A percentile compares a stretch with the other conserved stretches of the same genome.
These are phyloP conservation scores for Maccullochella peelii DNA, from an alignment of 2,113 vertebrate genomes.

Conservation along the genomic window DNA sequence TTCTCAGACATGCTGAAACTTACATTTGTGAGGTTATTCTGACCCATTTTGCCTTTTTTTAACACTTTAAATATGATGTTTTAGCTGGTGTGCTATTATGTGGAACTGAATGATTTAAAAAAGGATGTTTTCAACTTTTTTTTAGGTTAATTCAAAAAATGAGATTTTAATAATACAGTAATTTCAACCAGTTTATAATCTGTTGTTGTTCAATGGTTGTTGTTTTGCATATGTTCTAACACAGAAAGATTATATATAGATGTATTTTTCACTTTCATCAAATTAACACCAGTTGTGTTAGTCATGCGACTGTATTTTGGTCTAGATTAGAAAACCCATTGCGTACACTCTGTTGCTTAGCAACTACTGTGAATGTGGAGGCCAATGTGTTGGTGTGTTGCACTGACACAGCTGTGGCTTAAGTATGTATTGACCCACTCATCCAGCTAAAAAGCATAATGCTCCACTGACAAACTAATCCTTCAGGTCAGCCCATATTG, in stretches of 20 bases:
- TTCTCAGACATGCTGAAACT: not conserved
- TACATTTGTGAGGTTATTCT: not conserved
- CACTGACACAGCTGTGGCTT: slow-evolving; percentile 61
- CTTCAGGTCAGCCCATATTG: slow-evolving; percentile 23
- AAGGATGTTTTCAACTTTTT: no score
- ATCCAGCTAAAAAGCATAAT: slow-evolving; percentile 55
- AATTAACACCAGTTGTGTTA: slow-evolving; percentile 46
- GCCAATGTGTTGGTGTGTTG: slow-evolving; percentile 46
- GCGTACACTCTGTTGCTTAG: slow-evolving; percentile 72
- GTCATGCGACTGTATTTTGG: slow-evolving; percentile 51
- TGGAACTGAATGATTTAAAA: not conserved
- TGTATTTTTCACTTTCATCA: slow-evolving; percentile 20
- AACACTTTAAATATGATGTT: not conserved
- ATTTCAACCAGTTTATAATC: not conserved
- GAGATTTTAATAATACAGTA: not conserved
- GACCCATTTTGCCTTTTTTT: not conserved
- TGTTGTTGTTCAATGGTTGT: not conserved
- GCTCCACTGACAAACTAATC: slow-evolving; percentile 52
- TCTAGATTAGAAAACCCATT: slow-evolving; percentile 45
- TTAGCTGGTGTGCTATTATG: not conserved
- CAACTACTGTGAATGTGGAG: slow-evolving; percentile 67
- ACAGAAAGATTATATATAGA: not conserved
- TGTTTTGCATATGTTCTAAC: not conserved
- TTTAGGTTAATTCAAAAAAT: not conserved
- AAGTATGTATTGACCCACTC: slow-evolving; percentile 63